Percentiles rank a stretch among this genome's conserved stretches.
Conservation (phyloP, 2,113 vertebrate genomes). For the Crotalus viridis region DNA sequence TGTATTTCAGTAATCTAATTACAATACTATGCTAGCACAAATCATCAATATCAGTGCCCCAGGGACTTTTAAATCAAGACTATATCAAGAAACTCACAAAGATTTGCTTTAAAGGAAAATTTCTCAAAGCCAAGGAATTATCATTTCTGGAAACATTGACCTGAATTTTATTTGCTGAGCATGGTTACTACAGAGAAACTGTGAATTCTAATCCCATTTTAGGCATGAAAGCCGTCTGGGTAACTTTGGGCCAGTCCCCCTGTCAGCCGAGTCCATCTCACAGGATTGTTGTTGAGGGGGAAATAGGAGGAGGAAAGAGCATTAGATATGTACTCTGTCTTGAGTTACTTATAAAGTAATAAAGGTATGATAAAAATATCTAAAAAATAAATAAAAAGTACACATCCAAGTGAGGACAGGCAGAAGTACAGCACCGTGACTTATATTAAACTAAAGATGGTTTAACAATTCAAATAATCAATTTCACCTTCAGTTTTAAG, state of each 20-base stretch:
- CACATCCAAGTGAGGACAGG: rapidly evolving
- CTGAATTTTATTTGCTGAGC: background rate
- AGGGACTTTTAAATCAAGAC: constrained; percentile 53
- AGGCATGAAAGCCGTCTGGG: too few relatives aligned
- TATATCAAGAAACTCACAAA: constrained; percentile 46
- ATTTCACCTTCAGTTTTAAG: background rate
- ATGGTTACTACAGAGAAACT: rapidly evolving
- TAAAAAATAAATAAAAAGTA: too few relatives aligned
- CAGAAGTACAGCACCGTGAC: too few relatives aligned
- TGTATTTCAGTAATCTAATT: constrained; percentile 74
- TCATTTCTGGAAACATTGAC: background rate
- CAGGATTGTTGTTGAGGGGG: too few relatives aligned
- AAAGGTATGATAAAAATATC: too few relatives aligned
- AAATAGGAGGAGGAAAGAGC: too few relatives aligned
- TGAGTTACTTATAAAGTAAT: too few relatives aligned
- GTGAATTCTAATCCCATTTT: too few relatives aligned
- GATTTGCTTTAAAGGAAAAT: background rate
- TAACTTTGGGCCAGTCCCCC: too few relatives aligned
- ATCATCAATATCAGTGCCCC: constrained; percentile 60
- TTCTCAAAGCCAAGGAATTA: background rate
- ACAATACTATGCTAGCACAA: constrained; percentile 65
- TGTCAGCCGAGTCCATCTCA: too few relatives aligned
- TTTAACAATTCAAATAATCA: background rate
- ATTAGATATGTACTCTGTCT: too few relatives aligned
- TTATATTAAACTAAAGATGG: rapidly evolving